phyloP scores from a whole-genome alignment of 92 coral and sea anemone species.

The Phenganax marumi region DNA sequence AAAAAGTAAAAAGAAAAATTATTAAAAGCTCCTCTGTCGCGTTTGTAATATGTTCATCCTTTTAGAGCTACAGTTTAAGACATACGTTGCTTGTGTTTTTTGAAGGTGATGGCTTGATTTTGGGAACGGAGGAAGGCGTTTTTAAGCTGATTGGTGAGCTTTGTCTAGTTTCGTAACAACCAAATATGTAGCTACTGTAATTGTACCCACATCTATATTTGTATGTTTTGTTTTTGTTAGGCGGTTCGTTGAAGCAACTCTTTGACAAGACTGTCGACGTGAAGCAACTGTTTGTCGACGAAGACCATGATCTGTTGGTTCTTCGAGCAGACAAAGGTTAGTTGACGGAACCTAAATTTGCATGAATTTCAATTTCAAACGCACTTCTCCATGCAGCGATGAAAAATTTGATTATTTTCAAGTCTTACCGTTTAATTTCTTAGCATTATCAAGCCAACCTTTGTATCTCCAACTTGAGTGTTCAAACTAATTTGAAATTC shows the following conservation, averaged over 20 bases:
- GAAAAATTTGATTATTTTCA: not conserved
- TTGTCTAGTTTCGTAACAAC: not conserved
- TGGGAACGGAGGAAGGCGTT: slow-evolving; percentile 92
- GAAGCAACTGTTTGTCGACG: slow-evolving; percentile 75
- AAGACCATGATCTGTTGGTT: slow-evolving; percentile 74
- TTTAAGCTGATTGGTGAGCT: slow-evolving; percentile 65
- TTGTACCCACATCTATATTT: not conserved
- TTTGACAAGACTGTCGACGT: slow-evolving; percentile 81
- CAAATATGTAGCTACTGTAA: not conserved
- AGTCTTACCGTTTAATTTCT: not conserved
- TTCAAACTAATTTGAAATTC: too few relatives aligned
- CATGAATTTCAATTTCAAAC: not conserved
- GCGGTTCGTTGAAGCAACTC: slow-evolving; percentile 64
- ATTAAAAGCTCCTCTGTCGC: not conserved
- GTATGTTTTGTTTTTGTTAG: slow-evolving; percentile 32
- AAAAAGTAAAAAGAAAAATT: too few relatives aligned
- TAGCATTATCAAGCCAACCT: not conserved
- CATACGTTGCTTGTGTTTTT: not conserved
- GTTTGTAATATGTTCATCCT: not conserved
- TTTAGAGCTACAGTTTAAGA: not conserved
- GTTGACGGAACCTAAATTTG: not conserved
- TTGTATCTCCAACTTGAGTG: too few relatives aligned
- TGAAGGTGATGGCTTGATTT: slow-evolving; percentile 69
- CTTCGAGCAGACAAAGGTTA: slow-evolving; percentile 88
- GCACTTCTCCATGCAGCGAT: not conserved